Conservation (phyloP, 2,113 vertebrate genomes). For the Macquaria australasica region DNA sequence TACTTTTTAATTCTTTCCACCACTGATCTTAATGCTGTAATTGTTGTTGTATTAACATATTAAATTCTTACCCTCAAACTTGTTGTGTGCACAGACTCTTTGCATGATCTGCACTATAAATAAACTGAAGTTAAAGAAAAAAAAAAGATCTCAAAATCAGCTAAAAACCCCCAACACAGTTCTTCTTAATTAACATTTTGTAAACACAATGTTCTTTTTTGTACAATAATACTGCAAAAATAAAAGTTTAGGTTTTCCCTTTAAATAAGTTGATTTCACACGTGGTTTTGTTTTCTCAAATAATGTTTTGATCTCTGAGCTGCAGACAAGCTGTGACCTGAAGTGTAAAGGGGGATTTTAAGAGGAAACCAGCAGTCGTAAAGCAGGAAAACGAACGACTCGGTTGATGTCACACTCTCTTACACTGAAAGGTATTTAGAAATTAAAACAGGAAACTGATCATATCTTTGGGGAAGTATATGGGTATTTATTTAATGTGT, state of each 20-base stretch:
- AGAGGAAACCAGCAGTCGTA: conserved; percentile 59
- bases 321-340: not conserved
- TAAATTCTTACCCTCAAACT: not conserved
- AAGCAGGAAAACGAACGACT: conserved; percentile 37
- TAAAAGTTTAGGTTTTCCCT: not conserved
- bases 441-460: conserved; percentile 43
- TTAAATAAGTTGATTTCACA: conserved; percentile 38
- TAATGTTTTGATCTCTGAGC: conserved; percentile 30
- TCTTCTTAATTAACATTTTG: not conserved
- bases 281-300: conserved; percentile 55
- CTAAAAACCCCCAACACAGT: no score
- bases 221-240: not conserved
- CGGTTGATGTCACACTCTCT: not conserved
- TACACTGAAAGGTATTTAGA: conserved; percentile 26
- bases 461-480: conserved; percentile 13
- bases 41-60: not conserved
- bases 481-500: not conserved
- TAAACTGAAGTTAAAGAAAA: not conserved
- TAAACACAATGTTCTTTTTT: not conserved
- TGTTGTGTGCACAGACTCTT: not conserved
- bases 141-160: no score
- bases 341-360: conserved; percentile 58
- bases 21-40: not conserved
- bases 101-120: not conserved
- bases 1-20: not conserved